Conservation (phyloP, 2,113 vertebrate species). For the Podilymbus podiceps region DNA sequence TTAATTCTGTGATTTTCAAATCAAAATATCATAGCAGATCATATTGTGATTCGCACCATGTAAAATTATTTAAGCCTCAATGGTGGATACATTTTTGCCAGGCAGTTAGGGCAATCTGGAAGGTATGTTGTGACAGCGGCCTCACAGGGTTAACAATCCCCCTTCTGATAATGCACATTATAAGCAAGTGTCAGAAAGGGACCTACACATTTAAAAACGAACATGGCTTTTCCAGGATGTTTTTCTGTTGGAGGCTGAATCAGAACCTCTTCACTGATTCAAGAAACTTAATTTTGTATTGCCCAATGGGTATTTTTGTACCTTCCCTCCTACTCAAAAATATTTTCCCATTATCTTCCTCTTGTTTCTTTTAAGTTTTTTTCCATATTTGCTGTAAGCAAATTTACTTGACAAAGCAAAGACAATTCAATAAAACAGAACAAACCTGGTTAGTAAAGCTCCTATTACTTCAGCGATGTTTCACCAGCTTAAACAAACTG, state of each 20-base stretch:
- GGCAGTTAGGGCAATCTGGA: constrained; percentile 16
- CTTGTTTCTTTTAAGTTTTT: neutral
- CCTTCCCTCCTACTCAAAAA: neutral
- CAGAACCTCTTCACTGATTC: neutral
- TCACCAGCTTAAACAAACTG: constrained; percentile 14
- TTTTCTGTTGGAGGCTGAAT: neutral
- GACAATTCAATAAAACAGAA: neutral
- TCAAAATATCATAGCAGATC: neutral
- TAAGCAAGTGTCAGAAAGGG: constrained; percentile 2
- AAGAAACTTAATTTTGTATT: neutral
- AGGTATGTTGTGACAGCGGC: neutral
- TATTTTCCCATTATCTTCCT: neutral
- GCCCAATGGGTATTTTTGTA: neutral
- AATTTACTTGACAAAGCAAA: neutral
- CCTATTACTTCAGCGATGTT: neutral
- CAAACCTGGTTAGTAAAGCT: neutral
- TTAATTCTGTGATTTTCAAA: neutral
- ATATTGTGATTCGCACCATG: neutral
- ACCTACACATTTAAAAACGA: neutral
- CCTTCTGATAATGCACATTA: neutral
- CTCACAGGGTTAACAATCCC: constrained; percentile 25
- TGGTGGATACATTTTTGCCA: neutral
- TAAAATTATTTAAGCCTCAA: constrained; percentile 37
- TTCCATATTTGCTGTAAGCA: neutral
- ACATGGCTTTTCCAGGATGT: neutral